Conservation (phyloP, 2,113 vertebrate species). For the Tricholaema leucomelas region DNA sequence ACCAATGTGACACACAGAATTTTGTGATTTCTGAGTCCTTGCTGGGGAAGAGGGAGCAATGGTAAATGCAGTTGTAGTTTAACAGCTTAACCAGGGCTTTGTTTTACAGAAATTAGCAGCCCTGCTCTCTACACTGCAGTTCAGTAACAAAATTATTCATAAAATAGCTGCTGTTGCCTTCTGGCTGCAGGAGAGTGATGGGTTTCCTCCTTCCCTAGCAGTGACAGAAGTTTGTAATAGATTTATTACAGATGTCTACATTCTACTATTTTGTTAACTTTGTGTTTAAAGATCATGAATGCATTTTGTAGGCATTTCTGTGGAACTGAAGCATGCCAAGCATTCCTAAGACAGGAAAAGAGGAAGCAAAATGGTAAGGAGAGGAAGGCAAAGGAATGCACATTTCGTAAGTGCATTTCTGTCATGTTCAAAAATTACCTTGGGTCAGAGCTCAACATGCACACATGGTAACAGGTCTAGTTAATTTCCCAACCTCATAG, state of each 20-base stretch:
- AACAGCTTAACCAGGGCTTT: not conserved
- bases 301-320: not conserved
- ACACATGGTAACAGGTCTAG: not conserved
- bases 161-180: not conserved
- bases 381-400: not conserved
- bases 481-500: not conserved
- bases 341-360: not conserved
- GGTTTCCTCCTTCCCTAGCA: not conserved
- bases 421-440: not conserved
- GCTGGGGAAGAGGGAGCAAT: not conserved
- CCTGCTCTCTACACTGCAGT: not conserved
- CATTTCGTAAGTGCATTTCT: not conserved
- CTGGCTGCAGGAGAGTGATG: not conserved
- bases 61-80: not conserved
- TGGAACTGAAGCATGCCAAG: not conserved
- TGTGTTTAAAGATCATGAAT: not conserved
- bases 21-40: constrained; percentile 20
- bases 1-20: not conserved
- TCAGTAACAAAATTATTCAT: not conserved
- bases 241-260: not conserved
- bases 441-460: not conserved
- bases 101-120: constrained; percentile 15
- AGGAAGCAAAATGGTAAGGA: not conserved
- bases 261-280: not conserved
- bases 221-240: constrained; percentile 11